phyloP scores from a whole-genome alignment of 2,113 vertebrate species.

The Salvelinus alpinus region DNA sequence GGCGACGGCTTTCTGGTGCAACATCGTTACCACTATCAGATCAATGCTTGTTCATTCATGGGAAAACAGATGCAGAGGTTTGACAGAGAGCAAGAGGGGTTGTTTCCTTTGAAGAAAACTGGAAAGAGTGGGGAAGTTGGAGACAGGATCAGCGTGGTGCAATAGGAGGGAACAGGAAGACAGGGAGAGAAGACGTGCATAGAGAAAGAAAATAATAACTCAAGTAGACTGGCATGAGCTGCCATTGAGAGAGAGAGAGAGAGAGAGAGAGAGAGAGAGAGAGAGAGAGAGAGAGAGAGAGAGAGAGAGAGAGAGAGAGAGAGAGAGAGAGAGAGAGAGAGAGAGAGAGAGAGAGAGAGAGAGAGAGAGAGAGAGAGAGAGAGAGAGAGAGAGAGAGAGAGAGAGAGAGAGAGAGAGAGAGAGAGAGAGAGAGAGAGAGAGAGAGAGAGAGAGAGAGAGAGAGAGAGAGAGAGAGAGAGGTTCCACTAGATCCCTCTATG shows the following conservation, averaged over 20 bases:
- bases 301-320: too few species aligned
- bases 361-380: too few species aligned
- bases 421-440: too few species aligned
- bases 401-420: too few species aligned
- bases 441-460: too few species aligned
- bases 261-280: too few species aligned
- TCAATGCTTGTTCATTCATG: not conserved
- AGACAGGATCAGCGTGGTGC: conserved; percentile 53
- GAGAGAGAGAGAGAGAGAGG: too few species aligned
- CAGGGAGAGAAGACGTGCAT: conserved; percentile 23
- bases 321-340: too few species aligned
- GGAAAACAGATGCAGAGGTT: conserved; percentile 23
- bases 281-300: too few species aligned
- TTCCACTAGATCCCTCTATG: conserved; percentile 4
- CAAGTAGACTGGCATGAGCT: not conserved
- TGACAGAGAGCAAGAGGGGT: conserved; percentile 37
- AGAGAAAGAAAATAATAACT: not conserved
- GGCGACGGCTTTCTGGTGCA: conserved; percentile 2
- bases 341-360: too few species aligned
- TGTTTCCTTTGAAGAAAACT: conserved; percentile 8
- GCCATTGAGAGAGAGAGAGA: not conserved
- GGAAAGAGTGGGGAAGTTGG: conserved; percentile 39
- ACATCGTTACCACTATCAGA: not conserved
- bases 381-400: too few species aligned
- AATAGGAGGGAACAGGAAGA: conserved; percentile 47